Evolutionary conservation across 2,888 invertebrate species (phyloP).

Genomic region (Brassicogethes aeneus): DNA sequence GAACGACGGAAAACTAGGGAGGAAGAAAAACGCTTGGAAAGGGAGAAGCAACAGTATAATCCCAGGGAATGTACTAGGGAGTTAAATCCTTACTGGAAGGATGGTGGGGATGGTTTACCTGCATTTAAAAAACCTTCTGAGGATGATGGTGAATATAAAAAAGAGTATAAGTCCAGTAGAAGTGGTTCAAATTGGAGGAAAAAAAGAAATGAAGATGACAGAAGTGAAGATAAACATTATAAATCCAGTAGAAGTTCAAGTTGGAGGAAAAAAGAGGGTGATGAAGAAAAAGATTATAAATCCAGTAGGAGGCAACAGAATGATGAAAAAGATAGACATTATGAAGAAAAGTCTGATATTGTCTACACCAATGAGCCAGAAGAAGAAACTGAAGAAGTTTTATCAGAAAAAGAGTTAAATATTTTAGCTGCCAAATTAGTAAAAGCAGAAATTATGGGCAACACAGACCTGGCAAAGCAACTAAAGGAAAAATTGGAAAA

Average conservation of each 20-base stretch:
- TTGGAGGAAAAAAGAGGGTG: slow-evolving; percentile 17
- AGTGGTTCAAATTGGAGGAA: not conserved
- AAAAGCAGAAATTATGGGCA: slow-evolving; percentile 91
- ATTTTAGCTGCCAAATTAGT: slow-evolving; percentile 81
- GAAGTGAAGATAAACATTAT: no score
- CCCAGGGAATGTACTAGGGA: slow-evolving; percentile 67
- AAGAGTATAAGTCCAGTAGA: slow-evolving; percentile 9
- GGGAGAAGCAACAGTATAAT: slow-evolving; percentile 52
- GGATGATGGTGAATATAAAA: slow-evolving; percentile 33
- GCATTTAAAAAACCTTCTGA: slow-evolving; percentile 41
- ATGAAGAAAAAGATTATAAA: slow-evolving; percentile 6
- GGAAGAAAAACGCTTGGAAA: slow-evolving; percentile 45
- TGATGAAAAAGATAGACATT: slow-evolving; percentile 9
- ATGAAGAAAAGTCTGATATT: not conserved
- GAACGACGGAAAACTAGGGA: slow-evolving; percentile 41
- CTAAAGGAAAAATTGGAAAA: slow-evolving; percentile 66
- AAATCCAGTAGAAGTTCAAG: not conserved
- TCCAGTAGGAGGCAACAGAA: slow-evolving; percentile 4
- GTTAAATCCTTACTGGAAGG: slow-evolving; percentile 88
- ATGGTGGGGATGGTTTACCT: slow-evolving; percentile 80
- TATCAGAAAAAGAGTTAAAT: slow-evolving; percentile 81
- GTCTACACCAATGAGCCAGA: not conserved
- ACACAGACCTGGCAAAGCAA: slow-evolving; percentile 56
- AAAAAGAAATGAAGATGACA: not conserved
- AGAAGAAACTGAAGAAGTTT: slow-evolving; percentile 16